phyloP scores from a whole-genome alignment of 2,888 invertebrate genomes.

The Tinea trinotella region DNA sequence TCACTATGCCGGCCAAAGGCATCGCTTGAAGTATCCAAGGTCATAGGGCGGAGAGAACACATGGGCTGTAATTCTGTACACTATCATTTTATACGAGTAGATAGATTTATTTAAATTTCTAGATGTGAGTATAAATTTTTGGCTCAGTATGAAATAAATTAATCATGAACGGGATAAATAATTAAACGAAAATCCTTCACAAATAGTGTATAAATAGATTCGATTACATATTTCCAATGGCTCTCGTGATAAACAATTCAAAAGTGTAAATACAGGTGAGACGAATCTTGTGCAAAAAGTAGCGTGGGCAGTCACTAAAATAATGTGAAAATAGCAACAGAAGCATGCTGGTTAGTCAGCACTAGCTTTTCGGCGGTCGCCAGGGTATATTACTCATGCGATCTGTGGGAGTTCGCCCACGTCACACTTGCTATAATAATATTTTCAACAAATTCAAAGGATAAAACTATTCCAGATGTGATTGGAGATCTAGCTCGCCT shows the following conservation, averaged over 20 bases:
- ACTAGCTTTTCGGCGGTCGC: constrained; percentile 38
- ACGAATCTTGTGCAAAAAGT: constrained; percentile 37
- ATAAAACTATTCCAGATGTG: not conserved
- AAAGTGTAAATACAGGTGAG: constrained; percentile 46
- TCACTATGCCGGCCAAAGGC: too few relatives aligned
- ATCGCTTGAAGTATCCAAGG: too few relatives aligned
- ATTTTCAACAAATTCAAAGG: not conserved
- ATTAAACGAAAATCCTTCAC: too few relatives aligned
- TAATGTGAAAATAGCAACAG: constrained; percentile 48
- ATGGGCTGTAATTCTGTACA: too few relatives aligned
- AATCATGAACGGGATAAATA: too few relatives aligned
- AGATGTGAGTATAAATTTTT: too few relatives aligned
- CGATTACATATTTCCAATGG: not conserved
- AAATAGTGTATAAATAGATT: too few relatives aligned
- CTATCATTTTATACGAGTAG: too few relatives aligned
- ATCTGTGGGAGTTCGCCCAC: constrained; percentile 48
- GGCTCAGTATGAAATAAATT: too few relatives aligned
- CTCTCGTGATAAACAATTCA: not conserved
- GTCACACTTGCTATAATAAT: constrained; percentile 33
- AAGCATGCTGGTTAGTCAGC: constrained; percentile 49
- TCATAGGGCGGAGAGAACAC: too few relatives aligned
- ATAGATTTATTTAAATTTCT: too few relatives aligned
- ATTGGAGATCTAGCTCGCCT: too few relatives aligned
- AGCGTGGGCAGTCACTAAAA: constrained; percentile 61
- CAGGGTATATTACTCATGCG: constrained; percentile 55